Base-by-base conservation (phyloP, 2,113 vertebrate genomes). In the Austrofundulus limnaeus region DNA sequence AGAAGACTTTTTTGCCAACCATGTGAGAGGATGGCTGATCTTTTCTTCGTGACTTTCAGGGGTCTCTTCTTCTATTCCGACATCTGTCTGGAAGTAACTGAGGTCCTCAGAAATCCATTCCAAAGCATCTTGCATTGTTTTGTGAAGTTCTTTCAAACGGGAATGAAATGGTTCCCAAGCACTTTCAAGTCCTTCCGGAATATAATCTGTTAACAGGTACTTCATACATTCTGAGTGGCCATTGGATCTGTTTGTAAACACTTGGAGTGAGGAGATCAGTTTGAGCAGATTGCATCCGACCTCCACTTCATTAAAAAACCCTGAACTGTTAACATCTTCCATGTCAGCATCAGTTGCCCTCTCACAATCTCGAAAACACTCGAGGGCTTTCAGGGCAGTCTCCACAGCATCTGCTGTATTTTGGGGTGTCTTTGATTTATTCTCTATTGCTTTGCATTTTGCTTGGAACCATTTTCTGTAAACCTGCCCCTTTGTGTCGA, bases 401-500 rank as follows among this genome's bases (percentile, higher is more conserved):
- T 78, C 53, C 2, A 94, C 87, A 20, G 89, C 88, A 24, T 87
- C 50, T 23, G 67, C 66, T 41, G 66, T 84, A 8, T n/a, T 81
- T 21, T 90, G 75, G 0, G 61, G 63, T 0, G 76, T 90, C 59
- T 82, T 83, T 0, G 16, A 70, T 25, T 42, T 76, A 14, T 72
- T 69, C 13, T 67, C 82, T 0, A 91, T 60, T 42, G 84, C 55
- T 70, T 93, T 92, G 0, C 85, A 80, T 63, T 81, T 89, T 8
- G 76, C 82, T 66, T 50, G 61, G 42, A 95, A 94, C 93, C 92
- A 93, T 55, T 70, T 92, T 61, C 2, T 92, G 57, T 94, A 94
- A 14, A 95, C 93, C 17, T 94, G 93, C 0, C 94, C 94, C 83
- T 92, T 93, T 51, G 94, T 95, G 67, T 95, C 91, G 0, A 94